phyloP scores from a whole-genome alignment of 2,797 vertebrate genomes.

The Sebastiscus tertius region DNA sequence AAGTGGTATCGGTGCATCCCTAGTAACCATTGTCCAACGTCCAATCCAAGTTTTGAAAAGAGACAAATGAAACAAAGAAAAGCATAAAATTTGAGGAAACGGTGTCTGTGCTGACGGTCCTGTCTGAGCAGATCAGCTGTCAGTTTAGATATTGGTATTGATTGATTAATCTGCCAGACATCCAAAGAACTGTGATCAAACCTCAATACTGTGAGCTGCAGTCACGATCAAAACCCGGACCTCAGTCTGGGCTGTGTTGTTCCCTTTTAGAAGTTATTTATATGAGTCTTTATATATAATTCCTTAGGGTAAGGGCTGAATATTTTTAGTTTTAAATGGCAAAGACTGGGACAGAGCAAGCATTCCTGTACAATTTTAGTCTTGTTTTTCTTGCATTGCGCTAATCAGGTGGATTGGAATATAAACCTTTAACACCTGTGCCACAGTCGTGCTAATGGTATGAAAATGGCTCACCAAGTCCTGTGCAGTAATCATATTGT shows the following conservation, averaged over 20 bases:
- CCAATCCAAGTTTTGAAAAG: background rate
- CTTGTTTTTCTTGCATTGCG: too few species aligned
- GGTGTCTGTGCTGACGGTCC: background rate
- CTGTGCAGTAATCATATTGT: background rate
- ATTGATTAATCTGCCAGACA: slow-evolving; percentile 13
- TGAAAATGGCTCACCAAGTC: background rate
- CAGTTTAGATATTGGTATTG: slow-evolving; percentile 2
- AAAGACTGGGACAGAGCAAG: background rate
- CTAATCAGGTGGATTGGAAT: too few species aligned
- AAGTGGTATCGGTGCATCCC: too few species aligned
- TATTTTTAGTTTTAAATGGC: background rate
- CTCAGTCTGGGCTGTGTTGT: background rate
- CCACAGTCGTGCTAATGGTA: too few species aligned
- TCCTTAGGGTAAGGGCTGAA: background rate
- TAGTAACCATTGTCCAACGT: too few species aligned
- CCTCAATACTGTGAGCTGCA: background rate
- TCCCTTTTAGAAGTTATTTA: background rate
- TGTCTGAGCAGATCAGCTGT: background rate
- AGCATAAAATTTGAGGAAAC: background rate
- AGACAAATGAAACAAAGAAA: background rate
- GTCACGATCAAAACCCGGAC: background rate
- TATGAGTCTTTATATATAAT: background rate
- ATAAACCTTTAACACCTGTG: too few species aligned
- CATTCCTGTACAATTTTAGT: too few species aligned
- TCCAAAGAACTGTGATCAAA: background rate